phyloP scores from a whole-genome alignment of 2,113 vertebrate species.

The Malurus alboscapulatus region DNA sequence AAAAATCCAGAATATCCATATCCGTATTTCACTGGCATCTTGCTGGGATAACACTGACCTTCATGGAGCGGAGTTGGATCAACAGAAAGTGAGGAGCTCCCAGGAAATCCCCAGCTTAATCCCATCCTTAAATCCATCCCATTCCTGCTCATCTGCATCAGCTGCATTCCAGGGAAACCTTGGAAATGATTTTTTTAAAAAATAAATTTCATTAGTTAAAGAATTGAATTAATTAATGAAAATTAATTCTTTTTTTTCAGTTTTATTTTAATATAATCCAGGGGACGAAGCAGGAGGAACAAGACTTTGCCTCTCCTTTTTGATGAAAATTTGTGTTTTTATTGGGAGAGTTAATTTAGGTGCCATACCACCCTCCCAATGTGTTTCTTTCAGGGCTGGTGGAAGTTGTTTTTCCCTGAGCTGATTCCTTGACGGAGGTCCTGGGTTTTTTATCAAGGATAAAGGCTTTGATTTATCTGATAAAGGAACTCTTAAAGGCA shows the following conservation, averaged over 20 bases:
- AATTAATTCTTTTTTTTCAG: no score
- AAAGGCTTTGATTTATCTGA: background rate
- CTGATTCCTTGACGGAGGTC: background rate
- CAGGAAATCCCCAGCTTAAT: background rate
- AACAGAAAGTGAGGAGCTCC: background rate
- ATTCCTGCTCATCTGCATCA: background rate
- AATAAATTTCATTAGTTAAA: no score
- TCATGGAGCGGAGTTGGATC: background rate
- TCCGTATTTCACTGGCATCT: background rate
- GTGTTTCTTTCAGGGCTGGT: background rate
- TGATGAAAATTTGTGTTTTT: background rate
- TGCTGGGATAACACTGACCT: background rate
- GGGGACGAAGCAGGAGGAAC: background rate
- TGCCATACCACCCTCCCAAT: background rate
- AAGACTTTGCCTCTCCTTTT: background rate
- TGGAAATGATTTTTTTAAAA: background rate
- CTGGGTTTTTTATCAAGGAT: background rate
- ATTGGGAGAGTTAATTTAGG: background rate
- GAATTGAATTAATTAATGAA: no score
- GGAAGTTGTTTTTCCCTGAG: background rate
- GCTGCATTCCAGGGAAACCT: background rate
- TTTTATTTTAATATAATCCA: background rate
- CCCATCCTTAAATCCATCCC: background rate
- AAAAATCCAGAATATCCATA: background rate
- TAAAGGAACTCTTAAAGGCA: background rate